Base-by-base conservation (phyloP, 2,888 invertebrate species). In the Liopterus haemorrhoidalis region DNA sequence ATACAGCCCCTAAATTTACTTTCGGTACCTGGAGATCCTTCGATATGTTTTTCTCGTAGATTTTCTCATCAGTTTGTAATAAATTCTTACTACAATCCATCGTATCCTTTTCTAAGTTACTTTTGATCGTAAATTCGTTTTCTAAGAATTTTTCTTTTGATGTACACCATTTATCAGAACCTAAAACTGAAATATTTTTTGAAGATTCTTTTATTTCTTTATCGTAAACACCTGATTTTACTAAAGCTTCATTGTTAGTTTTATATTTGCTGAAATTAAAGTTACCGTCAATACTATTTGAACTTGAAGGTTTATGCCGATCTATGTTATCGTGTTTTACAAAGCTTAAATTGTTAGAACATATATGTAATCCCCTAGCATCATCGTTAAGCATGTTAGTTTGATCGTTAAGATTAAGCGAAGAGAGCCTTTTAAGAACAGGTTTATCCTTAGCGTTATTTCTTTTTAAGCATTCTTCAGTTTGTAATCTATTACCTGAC, bases 91-190 rank as follows among this genome's bases (percentile, higher is more conserved):
- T 56, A 36, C 58, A 50, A 46, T 56, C 59, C 14, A 56, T 54
- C 30, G 57, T 56, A 28, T 56, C 55, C 9, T 54, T 57, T 52
- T 59, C 58, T 21, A 43, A 38, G 16, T 37, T 41, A 18, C 43
- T 16, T 19, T 43, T 41, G 9, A 27, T 24, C 12, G 20, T 33
- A 32, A 48, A 42, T 20, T 33, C 18, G 39, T 46, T 53, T 19
- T 65, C 64, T 24, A 66, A 53, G 50, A 67, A 67, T 44, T 60
- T 61, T 49, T 66, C 65, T 53, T 67, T 66, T 30, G 53, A 60
- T 4, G 59, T 59, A 14, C 55, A 55, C 66, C 66, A 66, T 46
- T 67, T 67, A 47, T 63, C 62, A 9, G 57, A 57, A 24, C 54
- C 54, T 18, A 51, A 35, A 43, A 39, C 27, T 2, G 55, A 43